phyloP scores from a whole-genome alignment of 1,140 invertebrate species.

The Hycleus cichorii region DNA sequence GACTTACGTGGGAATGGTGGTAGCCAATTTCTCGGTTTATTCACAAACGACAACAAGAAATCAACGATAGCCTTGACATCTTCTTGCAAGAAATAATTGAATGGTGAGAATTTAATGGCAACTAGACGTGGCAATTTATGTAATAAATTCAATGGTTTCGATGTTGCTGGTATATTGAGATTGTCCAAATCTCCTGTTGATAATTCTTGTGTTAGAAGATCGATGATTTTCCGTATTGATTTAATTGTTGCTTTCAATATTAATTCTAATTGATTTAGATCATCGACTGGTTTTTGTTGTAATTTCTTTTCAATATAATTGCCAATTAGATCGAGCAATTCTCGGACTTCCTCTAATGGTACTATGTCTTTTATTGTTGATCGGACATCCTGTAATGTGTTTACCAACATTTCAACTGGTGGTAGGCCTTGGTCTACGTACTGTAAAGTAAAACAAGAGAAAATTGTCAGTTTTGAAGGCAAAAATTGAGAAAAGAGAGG shows the following conservation, averaged over 20 bases:
- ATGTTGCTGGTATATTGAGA: neutral
- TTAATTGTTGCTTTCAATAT: slow-evolving; percentile 44
- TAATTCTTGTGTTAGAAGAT: slow-evolving; percentile 7
- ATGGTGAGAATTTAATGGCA: slow-evolving; percentile 47
- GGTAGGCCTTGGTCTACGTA: slow-evolving; percentile 39
- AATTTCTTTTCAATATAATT: slow-evolving; percentile 53
- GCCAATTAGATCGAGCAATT: slow-evolving; percentile 46
- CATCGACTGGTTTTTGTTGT: slow-evolving; percentile 45
- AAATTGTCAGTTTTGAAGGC: too few species aligned
- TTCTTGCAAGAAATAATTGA: slow-evolving; percentile 50
- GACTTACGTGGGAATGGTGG: slow-evolving; percentile 45
- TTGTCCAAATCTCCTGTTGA: neutral
- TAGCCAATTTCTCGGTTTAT: slow-evolving; percentile 46
- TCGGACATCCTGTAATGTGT: slow-evolving; percentile 44
- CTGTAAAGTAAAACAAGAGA: slow-evolving; percentile 14
- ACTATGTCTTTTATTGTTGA: slow-evolving; percentile 44
- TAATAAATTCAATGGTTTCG: slow-evolving; percentile 20
- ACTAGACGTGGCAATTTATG: slow-evolving; percentile 42
- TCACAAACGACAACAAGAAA: slow-evolving; percentile 23
- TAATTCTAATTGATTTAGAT: slow-evolving; percentile 47
- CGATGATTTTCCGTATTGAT: slow-evolving; percentile 33
- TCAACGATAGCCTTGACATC: slow-evolving; percentile 39
- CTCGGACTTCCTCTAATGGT: slow-evolving; percentile 46
- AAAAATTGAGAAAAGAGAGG: too few species aligned
- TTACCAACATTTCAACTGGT: slow-evolving; percentile 45